Evolutionary conservation across 2,797 vertebrate genomes (phyloP).

Genomic region (Onychomys arenicola): DNA sequence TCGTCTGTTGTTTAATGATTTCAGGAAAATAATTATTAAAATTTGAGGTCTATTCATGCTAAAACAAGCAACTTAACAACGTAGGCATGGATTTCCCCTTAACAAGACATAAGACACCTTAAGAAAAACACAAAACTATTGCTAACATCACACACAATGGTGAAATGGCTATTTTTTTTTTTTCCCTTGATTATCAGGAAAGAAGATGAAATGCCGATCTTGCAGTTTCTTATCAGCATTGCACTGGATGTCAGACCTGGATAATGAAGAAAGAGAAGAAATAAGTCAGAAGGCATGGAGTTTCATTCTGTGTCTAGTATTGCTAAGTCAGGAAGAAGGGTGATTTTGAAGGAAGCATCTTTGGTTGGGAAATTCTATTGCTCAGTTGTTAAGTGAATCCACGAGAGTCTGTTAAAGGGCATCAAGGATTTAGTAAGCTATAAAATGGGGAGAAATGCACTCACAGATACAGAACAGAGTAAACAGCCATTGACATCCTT

Average conservation of each 20-base stretch:
- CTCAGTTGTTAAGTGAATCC: background rate
- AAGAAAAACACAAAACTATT: background rate
- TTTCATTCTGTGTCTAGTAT: background rate
- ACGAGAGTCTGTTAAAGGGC: no score
- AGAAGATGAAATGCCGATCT: background rate
- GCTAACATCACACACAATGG: background rate
- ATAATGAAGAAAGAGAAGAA: background rate
- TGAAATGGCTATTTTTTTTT: background rate
- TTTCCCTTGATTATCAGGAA: background rate
- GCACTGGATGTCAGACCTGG: background rate
- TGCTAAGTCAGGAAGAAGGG: background rate
- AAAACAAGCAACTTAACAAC: slow-evolving; percentile 22
- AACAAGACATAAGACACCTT: background rate
- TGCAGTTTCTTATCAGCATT: slow-evolving; percentile 10
- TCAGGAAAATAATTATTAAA: slow-evolving; percentile 59
- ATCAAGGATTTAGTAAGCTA: no score
- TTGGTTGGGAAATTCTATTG: slow-evolving; percentile 20
- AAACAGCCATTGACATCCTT: no score
- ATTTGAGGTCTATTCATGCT: slow-evolving; percentile 9
- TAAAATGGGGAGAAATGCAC: no score
- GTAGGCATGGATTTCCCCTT: background rate
- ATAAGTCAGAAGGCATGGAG: background rate
- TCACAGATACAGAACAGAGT: no score
- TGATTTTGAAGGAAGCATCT: background rate
- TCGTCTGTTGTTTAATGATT: slow-evolving; percentile 54